Evolutionary conservation across 23 tunicate species (phyloP).

Genomic region (Phallusia fumigata): DNA sequence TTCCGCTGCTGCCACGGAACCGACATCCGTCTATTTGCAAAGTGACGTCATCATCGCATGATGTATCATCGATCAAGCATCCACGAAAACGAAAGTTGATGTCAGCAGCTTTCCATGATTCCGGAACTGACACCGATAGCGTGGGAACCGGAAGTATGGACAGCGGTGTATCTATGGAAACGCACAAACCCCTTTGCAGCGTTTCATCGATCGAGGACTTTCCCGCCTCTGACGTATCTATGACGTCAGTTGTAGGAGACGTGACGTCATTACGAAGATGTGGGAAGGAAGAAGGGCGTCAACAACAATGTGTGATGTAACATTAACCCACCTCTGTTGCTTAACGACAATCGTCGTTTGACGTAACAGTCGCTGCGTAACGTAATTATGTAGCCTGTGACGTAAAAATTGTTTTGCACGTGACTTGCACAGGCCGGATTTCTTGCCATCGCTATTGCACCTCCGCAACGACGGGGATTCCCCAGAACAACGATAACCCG

Average conservation of each 20-base stretch:
- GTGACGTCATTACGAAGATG: not conserved
- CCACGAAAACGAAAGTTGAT: conserved; percentile 16
- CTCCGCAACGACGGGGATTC: not conserved
- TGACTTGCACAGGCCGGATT: not conserved
- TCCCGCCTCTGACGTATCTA: not conserved
- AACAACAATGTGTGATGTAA: conserved; percentile 1
- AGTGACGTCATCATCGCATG: not conserved
- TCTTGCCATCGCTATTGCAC: conserved; percentile 1
- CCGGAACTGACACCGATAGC: conserved; percentile 17
- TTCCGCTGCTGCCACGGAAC: not conserved
- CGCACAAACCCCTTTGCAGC: not conserved
- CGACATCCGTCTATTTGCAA: not conserved
- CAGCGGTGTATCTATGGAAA: not conserved
- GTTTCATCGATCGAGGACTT: not conserved
- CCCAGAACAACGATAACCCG: not conserved
- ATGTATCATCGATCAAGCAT: conserved; percentile 28
- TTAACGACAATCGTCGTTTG: no score
- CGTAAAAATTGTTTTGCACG: not conserved
- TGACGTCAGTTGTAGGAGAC: not conserved
- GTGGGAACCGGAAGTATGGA: conserved; percentile 14
- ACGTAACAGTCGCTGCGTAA: no score
- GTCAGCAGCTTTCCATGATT: conserved; percentile 27
- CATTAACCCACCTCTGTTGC: not conserved
- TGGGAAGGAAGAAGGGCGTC: not conserved
- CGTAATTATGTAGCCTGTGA: not conserved